Evolutionary conservation across 2,113 vertebrate genomes (phyloP).

Genomic region (Pithys albifrons): DNA sequence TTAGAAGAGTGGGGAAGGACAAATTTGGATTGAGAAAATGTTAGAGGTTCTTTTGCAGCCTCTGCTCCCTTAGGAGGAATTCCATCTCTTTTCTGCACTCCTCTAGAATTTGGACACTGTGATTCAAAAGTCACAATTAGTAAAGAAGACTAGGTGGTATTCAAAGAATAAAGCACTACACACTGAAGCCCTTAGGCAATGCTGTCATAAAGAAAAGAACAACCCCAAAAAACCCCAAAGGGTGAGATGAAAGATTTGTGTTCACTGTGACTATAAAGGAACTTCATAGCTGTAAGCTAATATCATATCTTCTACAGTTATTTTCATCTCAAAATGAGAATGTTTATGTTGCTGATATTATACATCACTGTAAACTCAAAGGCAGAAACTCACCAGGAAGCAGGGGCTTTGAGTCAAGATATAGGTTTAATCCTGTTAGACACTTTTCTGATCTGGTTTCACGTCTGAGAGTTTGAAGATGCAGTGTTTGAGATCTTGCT

Average conservation of each 20-base stretch:
- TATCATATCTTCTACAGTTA: background rate
- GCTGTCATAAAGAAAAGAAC: background rate
- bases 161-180: background rate
- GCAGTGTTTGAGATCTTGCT: background rate
- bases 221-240: background rate
- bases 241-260: background rate
- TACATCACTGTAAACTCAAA: background rate
- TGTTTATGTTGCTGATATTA: background rate
- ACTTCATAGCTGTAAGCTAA: background rate
- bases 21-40: background rate
- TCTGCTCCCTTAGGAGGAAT: background rate
- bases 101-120: background rate
- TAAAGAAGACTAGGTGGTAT: background rate
- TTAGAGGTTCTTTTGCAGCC: fast-evolving
- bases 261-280: background rate
- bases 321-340: background rate
- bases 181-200: background rate
- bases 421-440: background rate
- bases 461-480: background rate
- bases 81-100: background rate
- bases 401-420: background rate
- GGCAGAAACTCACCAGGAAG: background rate
- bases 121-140: background rate
- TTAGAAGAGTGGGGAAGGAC: background rate
- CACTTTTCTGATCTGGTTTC: background rate